Base-by-base conservation (phyloP, 92 coral and sea anemone species). In the Nematostella vectensis region DNA sequence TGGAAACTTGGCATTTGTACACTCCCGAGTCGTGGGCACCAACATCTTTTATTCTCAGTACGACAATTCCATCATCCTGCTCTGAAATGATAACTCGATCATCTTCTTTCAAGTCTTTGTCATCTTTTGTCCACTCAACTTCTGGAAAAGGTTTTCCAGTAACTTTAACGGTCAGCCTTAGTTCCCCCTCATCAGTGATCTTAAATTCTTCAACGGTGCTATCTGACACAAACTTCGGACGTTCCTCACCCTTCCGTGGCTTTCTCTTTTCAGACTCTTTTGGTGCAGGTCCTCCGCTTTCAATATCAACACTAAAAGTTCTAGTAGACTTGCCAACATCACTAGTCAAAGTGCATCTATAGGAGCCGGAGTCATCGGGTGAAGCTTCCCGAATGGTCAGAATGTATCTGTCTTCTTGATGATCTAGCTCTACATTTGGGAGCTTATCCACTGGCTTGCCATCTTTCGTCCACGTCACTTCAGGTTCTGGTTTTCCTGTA, bases 91-190 rank as follows among this genome's bases (percentile, higher is more conserved):
- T 68, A 25, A 75, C 38, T 52, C 65, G 86, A 27, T 62, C 74
- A 26, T 63, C 50, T 10, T 66, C 72, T 49, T 59, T 64, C 12
- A 78, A 4, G 9, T 72, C 69, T 43, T 57, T 57, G 33, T 81
- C 86, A 65, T 88, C 82, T 59, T 78, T 83, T 11, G 82, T 63
- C 96, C 96, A 83, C 29, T 72, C 79, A 42, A 78, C 55, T n/a
- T 55, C 65, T 11, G 96, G 84, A 31, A 53, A 51, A n/a, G 96
- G 96, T 40, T 74, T 42, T 19, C 96, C 88, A 47, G 62, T 62
- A 31, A 88, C 70, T 21, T 59, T 61, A 28, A 79, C 93, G 24
- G 81, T 74, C 20, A 88, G 77, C 54, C 61, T 71, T 11, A 88
- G 64, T 55, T 83, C 85, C 2, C 89, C 83, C 27, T 72, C 79